Conservation (phyloP, 2,797 vertebrate species). For the Falco rusticolus region DNA sequence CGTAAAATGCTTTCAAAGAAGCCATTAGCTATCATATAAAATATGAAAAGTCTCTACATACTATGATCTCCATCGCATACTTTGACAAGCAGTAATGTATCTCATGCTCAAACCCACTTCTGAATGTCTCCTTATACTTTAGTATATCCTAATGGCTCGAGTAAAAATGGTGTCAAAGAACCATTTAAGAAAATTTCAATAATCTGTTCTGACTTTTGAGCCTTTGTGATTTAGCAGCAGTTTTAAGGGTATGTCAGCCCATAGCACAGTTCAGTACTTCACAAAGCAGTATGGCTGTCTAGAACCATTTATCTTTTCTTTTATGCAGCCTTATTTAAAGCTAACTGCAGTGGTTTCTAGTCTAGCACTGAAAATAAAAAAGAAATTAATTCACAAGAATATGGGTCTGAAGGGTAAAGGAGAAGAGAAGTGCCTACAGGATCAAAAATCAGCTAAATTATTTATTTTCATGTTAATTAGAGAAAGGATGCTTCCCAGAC, state of each 20-base stretch:
- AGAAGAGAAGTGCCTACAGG: background rate
- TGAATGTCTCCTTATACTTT: slow-evolving; percentile 15
- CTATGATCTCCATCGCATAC: background rate
- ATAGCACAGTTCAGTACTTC: slow-evolving; percentile 16
- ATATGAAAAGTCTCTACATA: slow-evolving; percentile 4
- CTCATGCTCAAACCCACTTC: slow-evolving; percentile 19
- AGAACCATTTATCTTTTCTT: slow-evolving; percentile 24
- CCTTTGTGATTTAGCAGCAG: background rate
- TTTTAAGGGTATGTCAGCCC: slow-evolving; percentile 37
- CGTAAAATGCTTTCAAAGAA: background rate
- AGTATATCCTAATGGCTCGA: slow-evolving; percentile 6
- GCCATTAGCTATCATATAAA: background rate
- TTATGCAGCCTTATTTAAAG: slow-evolving; percentile 10
- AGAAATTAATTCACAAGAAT: background rate
- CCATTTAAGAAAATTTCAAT: slow-evolving; percentile 21
- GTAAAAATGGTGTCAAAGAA: slow-evolving; percentile 35
- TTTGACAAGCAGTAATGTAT: slow-evolving; percentile 3
- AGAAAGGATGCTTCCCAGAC: background rate
- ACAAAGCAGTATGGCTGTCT: slow-evolving; percentile 12
- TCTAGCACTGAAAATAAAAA: background rate
- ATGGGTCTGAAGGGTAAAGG: background rate
- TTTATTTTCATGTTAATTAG: background rate
- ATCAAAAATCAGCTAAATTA: background rate
- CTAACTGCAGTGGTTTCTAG: background rate
- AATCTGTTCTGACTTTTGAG: slow-evolving; percentile 23